Percentiles rank a stretch among this genome's conserved stretches.
Conservation (phyloP, 2,113 vertebrate species). For the Struthidea cinerea region DNA sequence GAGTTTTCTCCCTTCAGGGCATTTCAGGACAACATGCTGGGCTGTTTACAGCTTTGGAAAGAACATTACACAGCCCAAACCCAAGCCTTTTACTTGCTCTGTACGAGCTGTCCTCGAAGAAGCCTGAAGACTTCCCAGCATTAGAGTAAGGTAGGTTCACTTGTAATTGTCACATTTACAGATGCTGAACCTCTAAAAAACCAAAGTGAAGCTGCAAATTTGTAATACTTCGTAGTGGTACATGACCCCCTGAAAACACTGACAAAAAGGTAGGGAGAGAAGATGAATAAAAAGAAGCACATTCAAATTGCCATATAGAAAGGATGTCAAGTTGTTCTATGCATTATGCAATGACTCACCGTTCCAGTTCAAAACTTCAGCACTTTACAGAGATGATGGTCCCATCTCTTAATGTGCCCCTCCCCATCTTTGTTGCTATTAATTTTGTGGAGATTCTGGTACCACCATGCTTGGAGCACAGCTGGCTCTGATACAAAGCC, state of each 20-base stretch:
- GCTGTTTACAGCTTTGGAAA: slow-evolving; percentile 17
- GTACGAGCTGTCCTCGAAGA: not conserved
- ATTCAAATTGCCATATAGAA: not conserved
- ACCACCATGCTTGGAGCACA: not conserved
- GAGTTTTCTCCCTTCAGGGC: not conserved
- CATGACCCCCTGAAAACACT: not conserved
- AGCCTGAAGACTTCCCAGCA: not conserved
- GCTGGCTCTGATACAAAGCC: not conserved
- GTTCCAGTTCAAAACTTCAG: not conserved
- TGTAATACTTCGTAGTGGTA: not conserved
- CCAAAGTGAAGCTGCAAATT: not conserved
- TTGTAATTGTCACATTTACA: not conserved
- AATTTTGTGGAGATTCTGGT: not conserved
- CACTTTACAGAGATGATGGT: not conserved
- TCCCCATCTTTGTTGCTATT: not conserved
- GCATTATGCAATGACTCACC: not conserved
- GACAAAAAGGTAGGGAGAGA: not conserved
- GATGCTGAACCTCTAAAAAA: not conserved
- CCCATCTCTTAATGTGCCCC: not conserved
- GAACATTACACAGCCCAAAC: not conserved
- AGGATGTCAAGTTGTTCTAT: not conserved
- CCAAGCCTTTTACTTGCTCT: not conserved
- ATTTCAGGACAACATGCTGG: slow-evolving; percentile 43
- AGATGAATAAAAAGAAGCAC: not conserved
- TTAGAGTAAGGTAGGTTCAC: not conserved